These are phyloP conservation scores for Oreochromis niloticus DNA, from an alignment of 2,113 vertebrate species.

Conservation along the genomic window DNA sequence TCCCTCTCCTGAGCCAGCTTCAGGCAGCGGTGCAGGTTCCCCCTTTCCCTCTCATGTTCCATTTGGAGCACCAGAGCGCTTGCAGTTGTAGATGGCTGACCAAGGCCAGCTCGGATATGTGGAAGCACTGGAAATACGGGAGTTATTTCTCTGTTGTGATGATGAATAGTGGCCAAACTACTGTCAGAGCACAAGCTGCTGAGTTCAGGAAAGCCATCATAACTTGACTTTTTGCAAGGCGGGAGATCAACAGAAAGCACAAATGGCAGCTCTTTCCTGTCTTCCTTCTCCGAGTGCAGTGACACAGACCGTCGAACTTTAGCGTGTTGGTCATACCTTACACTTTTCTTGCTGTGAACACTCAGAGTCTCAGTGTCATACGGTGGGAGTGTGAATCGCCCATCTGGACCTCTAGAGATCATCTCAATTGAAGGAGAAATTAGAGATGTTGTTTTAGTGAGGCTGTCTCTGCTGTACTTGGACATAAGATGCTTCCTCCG, in stretches of 20 bases:
- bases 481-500: constrained; percentile 24
- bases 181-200: constrained; percentile 46
- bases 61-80: constrained; percentile 74
- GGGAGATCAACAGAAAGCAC: constrained; percentile 73
- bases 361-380: constrained; percentile 13
- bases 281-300: constrained; percentile 42
- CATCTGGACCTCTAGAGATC: constrained; percentile 85
- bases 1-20: constrained; percentile 72
- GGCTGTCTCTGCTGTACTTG: constrained; percentile 50
- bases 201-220: constrained; percentile 21
- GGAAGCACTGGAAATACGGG: constrained; percentile 53
- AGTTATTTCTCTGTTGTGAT: not conserved
- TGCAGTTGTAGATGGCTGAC: constrained; percentile 33
- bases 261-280: constrained; percentile 50
- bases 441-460: constrained; percentile 18
- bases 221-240: constrained; percentile 14
- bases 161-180: constrained; percentile 33
- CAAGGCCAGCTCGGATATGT: constrained; percentile 30
- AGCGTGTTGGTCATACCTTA: not conserved
- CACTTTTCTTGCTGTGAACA: constrained; percentile 16
- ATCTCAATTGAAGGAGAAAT: constrained; percentile 77
- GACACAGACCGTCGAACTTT: constrained; percentile 57
- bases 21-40: constrained; percentile 74
- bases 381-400: constrained; percentile 76
- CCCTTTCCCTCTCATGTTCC: constrained; percentile 74